Conservation (phyloP, 35 echinoderm and acorn worm genomes). For the Ophioderma brevispina region DNA sequence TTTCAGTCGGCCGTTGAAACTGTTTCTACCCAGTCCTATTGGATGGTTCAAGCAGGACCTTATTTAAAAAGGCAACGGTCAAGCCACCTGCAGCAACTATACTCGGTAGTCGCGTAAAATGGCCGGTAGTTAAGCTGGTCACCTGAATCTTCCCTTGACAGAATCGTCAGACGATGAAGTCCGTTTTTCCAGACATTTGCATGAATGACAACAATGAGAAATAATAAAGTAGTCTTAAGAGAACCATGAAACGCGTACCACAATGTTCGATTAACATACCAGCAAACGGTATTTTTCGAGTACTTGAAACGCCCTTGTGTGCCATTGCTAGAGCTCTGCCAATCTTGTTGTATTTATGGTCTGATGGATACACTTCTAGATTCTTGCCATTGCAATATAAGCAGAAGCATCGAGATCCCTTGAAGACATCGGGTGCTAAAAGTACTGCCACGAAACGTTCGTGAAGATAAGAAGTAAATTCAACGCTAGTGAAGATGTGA, state of each 20-base stretch:
- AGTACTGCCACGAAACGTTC: neutral
- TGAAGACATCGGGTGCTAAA: neutral
- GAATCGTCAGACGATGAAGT: neutral
- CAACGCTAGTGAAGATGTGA: neutral
- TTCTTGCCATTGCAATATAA: neutral
- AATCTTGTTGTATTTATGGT: neutral
- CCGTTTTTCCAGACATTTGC: neutral
- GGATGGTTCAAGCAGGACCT: neutral
- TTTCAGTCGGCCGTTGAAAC: neutral
- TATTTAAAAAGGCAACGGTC: neutral
- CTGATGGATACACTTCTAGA: neutral
- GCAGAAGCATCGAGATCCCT: neutral
- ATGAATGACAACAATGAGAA: neutral
- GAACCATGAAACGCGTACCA: neutral
- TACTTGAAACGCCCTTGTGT: neutral
- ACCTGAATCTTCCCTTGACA: neutral
- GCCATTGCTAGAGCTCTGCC: neutral
- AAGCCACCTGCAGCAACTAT: neutral
- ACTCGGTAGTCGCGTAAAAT: neutral
- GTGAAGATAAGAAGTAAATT: neutral
- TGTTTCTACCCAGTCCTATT: neutral
- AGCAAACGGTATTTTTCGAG: neutral
- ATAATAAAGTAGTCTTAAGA: neutral
- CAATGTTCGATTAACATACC: neutral
- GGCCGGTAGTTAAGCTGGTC: neutral